Base-by-base conservation (phyloP, 2,888 invertebrate species). In the Ophioninae sp. region DNA sequence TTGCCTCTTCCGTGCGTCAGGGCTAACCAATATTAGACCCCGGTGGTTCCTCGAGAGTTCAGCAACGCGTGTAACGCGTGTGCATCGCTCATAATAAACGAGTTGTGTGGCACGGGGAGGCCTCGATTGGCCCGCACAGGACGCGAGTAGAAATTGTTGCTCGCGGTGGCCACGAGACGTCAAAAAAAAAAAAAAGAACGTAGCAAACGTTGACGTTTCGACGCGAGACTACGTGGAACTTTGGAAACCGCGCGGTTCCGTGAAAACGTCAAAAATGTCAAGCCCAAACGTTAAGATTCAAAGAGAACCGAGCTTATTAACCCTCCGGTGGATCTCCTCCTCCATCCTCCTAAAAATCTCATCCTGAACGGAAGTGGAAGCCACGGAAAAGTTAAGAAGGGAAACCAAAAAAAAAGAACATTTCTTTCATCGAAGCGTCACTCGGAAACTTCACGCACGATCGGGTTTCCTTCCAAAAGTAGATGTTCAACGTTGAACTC, bases 1-100 rank as follows among this genome's bases (percentile, higher is more conserved):
- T 91, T 91, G 87, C 88, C 81, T 77, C 61, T 79, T 79, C 84
- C 85, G 82, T 59, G 68, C 86, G 86, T 83, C 83, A 69, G 44
- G 44, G 65, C 74, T 73, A 37, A 20, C 79, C 41, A 56, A 37
- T 72, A 61, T 69, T 20, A 59, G 80, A 76, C 23, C 57, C 64
- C n/a, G 3, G 61, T 67, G 39, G n/a, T 23, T 10, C 68, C 69
- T 50, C 73, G 44, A 2, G 10, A 61, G 50, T 30, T 77, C 61
- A 20, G 13, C 7, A 21, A 21, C 37, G 44, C 69, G 64, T 70
- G 20, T 23, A 13, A 23, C 21, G 59, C 59, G 59, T 59, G 20
- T 59, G 59, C 20, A 59, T 20, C 6, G n/a, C 59, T n/a, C n/a
- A 20, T 59, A 2, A 59, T 20, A 20, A 20, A 44, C 8, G 44